Base-by-base conservation (phyloP, 2,888 invertebrate genomes). In the Adelognathus sp. region DNA sequence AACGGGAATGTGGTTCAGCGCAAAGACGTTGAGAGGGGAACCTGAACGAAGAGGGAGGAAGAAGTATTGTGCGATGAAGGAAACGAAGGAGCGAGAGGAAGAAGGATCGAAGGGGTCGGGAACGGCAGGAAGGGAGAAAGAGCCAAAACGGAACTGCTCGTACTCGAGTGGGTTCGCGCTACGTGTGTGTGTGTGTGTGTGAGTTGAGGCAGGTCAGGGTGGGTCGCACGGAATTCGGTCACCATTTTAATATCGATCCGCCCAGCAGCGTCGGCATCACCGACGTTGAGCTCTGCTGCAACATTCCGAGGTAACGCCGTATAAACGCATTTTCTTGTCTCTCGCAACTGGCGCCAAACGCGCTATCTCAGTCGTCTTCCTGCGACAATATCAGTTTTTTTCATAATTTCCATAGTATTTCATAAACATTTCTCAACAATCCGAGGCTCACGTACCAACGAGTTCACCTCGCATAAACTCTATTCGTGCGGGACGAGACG, bases 171-270 rank as follows among this genome's bases (percentile, higher is more conserved):
- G 16, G 7, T 14, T 36, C 56, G 54, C 27, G 52, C 7, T 67
- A 39, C 24, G 50, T 60, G 76, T 63, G 71, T 33, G 83, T 81
- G 81, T 79, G 36, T 9, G 36, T 36, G 11, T 69, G 41, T 70
- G 60, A 44, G 87, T 90, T 90, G 86, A 86, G 90, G 90, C 86
- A 91, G 91, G 91, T 91, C 89, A 88, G 84, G 86, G 85, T 84
- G 76, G 80, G 78, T 79, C 79, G 81, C 77, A 83, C 87, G 89
- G 88, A 91, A 91, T 91, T 91, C 91, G 91, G 91, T 91, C 90
- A 91, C 91, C 90, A 89, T 91, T 91, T 90, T 90, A 88, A 88
- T 90, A 91, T 91, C 90, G 91, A 91, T 90, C 90, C 87, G 85
- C 46, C 72, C 80, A 71, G 44, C 58, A 69, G 24, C 39, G 46